Base-by-base conservation (phyloP, 2,797 vertebrate species). In the Rhinichthys osculus region DNA sequence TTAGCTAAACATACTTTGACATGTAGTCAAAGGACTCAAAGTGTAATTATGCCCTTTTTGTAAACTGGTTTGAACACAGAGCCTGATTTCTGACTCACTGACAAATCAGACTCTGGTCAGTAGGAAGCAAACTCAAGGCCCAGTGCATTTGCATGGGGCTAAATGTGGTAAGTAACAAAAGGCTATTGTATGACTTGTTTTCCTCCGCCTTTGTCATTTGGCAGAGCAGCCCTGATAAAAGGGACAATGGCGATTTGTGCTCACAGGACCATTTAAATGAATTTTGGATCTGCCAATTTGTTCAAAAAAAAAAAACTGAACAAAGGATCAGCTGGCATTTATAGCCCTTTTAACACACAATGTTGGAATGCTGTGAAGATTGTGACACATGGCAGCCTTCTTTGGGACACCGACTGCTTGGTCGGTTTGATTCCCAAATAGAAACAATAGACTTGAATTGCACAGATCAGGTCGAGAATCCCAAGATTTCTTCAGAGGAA, bases 141-240 rank as follows among this genome's bases (percentile, higher is more conserved):
- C 72, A 57, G 44, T 1, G 64, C 44, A 89, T 87, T 87, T 87
- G 83, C 84, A 89, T 89, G 57, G 62, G 72, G 47, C 80, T 67
- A 70, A 82, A 78, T 86, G 87, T 87, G 81, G 27, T 42, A 13
- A 42, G 21, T 72, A 74, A 89, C 86, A 88, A 89, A 87, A 85
- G 62, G 16, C 33, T 83, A 83, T 79, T 83, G 88, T 87, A 57
- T 7, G 14, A 66, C 66, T 44, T 64, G 52, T 84, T 86, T 74
- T 62, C 81, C 66, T 84, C 64, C 70, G 82, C 27, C 85, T 79
- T 70, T 83, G 76, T 66, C 71, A 52, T 82, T 77, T 86, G 71
- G 64, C 85, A 81, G 35, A n/a, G 40, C 9, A 80, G 72, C 27
- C 23, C 16, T 69, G 54, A 87, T 82, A 52, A 84, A 84, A 85